A percentile compares a stretch with the other conserved stretches of the same genome.
Evolutionary conservation across 2,888 invertebrate species (phyloP).

Genomic region (Taphrorychus bicolor): DNA sequence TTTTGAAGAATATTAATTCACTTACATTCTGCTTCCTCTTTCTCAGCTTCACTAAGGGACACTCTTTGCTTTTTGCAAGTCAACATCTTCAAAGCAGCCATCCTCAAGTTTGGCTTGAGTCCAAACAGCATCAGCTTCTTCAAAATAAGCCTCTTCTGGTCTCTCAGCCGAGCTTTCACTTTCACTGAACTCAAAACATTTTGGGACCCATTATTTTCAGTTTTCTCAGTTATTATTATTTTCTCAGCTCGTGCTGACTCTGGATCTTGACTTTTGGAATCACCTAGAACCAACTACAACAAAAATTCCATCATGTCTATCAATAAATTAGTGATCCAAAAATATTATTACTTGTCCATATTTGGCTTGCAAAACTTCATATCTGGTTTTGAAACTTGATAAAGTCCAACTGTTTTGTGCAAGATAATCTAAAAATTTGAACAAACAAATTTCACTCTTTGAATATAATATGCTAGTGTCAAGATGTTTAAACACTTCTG

Average conservation of each 20-base stretch:
- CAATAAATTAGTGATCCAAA: too few species aligned
- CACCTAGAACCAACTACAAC: slow-evolving; percentile 24
- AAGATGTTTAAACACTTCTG: slow-evolving; percentile 63
- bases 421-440: slow-evolving; percentile 61
- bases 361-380: slow-evolving; percentile 60
- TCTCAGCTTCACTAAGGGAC: slow-evolving; percentile 50
- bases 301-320: neutral
- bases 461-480: slow-evolving; percentile 66
- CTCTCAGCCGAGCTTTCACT: slow-evolving; percentile 56
- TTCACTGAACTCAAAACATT: slow-evolving; percentile 52
- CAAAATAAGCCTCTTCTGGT: slow-evolving; percentile 56
- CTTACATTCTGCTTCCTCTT: slow-evolving; percentile 50
- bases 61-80: slow-evolving; percentile 57
- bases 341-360: slow-evolving; percentile 59
- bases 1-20: neutral
- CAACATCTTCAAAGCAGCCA: slow-evolving; percentile 58
- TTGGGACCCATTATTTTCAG: slow-evolving; percentile 46
- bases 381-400: slow-evolving; percentile 61
- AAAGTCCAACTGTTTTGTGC: slow-evolving; percentile 62
- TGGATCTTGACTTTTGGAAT: slow-evolving; percentile 34
- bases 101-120: slow-evolving; percentile 58
- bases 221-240: slow-evolving; percentile 54
- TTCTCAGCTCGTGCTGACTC: slow-evolving; percentile 46
- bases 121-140: slow-evolving; percentile 57
- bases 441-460: slow-evolving; percentile 66